Evolutionary conservation across 92 coral and sea anemone species (phyloP).

Genomic region (Heteractis magnifica): DNA sequence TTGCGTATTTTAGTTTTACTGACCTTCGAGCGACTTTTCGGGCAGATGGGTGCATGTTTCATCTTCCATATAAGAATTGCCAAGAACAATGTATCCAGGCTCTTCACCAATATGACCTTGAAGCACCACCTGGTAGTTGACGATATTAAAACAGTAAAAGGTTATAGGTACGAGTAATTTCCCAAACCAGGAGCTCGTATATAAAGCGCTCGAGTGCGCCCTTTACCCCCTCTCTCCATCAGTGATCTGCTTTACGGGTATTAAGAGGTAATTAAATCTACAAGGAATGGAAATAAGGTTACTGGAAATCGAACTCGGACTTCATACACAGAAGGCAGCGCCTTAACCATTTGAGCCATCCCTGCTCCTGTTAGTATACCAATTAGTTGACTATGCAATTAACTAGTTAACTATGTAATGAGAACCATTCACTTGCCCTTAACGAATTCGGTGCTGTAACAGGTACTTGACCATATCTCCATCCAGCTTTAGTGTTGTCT

Average conservation of each 20-base stretch:
- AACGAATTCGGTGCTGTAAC: slow-evolving; percentile 21
- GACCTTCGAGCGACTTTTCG: background rate
- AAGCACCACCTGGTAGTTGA: slow-evolving; percentile 16
- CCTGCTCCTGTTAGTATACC: background rate
- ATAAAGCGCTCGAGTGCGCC: too few relatives aligned
- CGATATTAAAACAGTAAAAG: background rate
- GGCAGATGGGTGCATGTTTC: slow-evolving; percentile 40
- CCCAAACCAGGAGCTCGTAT: background rate
- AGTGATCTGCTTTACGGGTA: too few relatives aligned
- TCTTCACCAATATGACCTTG: slow-evolving; percentile 27
- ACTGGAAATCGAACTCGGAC: too few relatives aligned
- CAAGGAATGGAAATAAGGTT: too few relatives aligned
- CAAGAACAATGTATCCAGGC: slow-evolving; percentile 58
- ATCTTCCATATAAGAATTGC: slow-evolving; percentile 31
- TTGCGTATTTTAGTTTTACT: background rate
- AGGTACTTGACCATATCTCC: slow-evolving; percentile 59
- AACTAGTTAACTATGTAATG: too few relatives aligned
- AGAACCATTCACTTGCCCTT: slow-evolving; percentile 25
- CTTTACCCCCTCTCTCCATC: too few relatives aligned
- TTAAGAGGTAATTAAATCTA: too few relatives aligned
- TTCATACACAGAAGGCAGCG: too few relatives aligned
- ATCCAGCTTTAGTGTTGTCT: slow-evolving; percentile 19
- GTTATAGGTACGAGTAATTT: background rate
- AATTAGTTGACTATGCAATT: background rate
- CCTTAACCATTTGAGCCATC: too few relatives aligned